phyloP scores from a whole-genome alignment of 2,888 invertebrate species.

The Aplocera efformata region DNA sequence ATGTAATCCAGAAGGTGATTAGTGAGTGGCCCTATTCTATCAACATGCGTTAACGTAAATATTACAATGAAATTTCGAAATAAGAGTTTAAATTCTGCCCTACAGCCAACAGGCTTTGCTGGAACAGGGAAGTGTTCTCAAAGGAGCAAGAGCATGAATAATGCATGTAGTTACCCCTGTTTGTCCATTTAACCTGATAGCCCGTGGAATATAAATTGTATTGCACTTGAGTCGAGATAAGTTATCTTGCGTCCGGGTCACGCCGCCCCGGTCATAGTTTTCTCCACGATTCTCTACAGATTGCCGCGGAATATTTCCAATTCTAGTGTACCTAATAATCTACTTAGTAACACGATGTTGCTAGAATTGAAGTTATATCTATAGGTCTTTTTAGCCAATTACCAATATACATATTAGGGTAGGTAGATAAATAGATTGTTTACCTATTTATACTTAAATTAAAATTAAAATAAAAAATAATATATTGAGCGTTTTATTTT shows the following conservation, averaged over 20 bases:
- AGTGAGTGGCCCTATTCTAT: too few species aligned
- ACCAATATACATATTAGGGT: slow-evolving; percentile 13
- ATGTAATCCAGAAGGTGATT: too few species aligned
- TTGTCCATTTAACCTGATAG: slow-evolving; percentile 22
- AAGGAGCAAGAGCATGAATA: slow-evolving; percentile 3
- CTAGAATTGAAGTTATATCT: too few species aligned
- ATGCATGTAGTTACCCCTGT: slow-evolving; percentile 14
- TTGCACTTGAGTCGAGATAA: slow-evolving; percentile 47
- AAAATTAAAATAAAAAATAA: too few species aligned
- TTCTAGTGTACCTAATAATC: not conserved
- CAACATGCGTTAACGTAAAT: too few species aligned
- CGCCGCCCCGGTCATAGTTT: slow-evolving; percentile 40
- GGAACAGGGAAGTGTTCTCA: slow-evolving; percentile 5
- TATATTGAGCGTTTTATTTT: slow-evolving; percentile 39
- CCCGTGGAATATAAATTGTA: slow-evolving; percentile 33
- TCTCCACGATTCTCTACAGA: slow-evolving; percentile 33
- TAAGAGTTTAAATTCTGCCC: too few species aligned
- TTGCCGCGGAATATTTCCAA: slow-evolving; percentile 12
- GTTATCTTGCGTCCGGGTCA: slow-evolving; percentile 52
- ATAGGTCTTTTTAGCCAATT: slow-evolving; percentile 2
- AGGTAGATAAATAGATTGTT: too few species aligned
- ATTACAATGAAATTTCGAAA: too few species aligned
- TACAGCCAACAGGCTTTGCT: too few species aligned
- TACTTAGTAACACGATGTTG: not conserved
- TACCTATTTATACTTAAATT: too few species aligned